Evolutionary conservation across 2,113 vertebrate genomes (phyloP).

Genomic region (Cebidichthys violaceus): DNA sequence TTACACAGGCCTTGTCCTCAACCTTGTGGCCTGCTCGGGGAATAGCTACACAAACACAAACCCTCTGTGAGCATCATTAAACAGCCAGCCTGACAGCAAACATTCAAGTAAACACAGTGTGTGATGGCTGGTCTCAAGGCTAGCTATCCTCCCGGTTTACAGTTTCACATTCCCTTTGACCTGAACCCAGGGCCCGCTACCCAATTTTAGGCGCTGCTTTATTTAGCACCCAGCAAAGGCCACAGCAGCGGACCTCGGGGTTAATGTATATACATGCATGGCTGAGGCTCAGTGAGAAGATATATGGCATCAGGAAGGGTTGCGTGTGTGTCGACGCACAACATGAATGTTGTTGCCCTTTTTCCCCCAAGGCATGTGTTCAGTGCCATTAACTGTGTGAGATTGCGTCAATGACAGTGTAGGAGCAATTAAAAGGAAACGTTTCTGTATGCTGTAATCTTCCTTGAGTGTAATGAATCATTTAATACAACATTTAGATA

Average conservation of each 20-base stretch:
- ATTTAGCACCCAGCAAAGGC: constrained; percentile 72
- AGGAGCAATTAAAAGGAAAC: background rate
- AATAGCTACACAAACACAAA: constrained; percentile 44
- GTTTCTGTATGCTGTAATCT: background rate
- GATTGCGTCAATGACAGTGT: background rate
- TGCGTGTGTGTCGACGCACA: constrained; percentile 30
- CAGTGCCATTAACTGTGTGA: background rate
- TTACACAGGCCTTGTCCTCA: constrained; percentile 43
- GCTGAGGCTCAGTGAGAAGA: constrained; percentile 30
- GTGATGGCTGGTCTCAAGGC: constrained; percentile 53
- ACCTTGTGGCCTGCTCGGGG: constrained; percentile 29
- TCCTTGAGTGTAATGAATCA: background rate
- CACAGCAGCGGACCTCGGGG: constrained; percentile 54
- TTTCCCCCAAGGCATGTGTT: background rate
- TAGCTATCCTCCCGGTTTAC: constrained; percentile 57
- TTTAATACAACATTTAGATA: background rate
- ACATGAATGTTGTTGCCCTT: constrained; percentile 16
- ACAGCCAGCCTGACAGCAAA: constrained; percentile 50
- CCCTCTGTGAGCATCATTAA: constrained; percentile 33
- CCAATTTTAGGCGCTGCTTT: constrained; percentile 77
- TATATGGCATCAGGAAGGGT: constrained; percentile 28
- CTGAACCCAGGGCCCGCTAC: constrained; percentile 57
- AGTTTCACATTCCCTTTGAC: constrained; percentile 80
- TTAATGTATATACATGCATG: constrained; percentile 59
- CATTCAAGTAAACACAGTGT: constrained; percentile 63